Conservation (phyloP, 2,113 vertebrate species). For the Dryoscopus gambensis region DNA sequence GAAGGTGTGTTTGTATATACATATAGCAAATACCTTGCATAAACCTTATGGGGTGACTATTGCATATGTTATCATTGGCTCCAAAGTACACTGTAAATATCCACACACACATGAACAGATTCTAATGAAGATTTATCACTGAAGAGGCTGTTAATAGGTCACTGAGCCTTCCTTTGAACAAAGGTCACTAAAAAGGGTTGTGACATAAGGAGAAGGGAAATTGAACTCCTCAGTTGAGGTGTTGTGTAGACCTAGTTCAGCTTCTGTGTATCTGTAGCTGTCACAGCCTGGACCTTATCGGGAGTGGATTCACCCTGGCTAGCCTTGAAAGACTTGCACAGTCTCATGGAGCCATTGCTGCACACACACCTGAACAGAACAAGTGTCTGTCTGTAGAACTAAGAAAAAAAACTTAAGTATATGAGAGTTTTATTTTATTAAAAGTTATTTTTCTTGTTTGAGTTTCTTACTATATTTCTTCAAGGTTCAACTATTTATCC, state of each 20-base stretch:
- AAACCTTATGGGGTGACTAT: neutral
- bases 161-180: neutral
- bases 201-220: neutral
- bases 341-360: neutral
- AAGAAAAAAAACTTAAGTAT: neutral
- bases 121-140: neutral
- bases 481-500: neutral
- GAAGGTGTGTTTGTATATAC: neutral
- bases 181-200: neutral
- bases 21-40: neutral
- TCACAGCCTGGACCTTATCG: neutral
- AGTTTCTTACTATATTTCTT: neutral
- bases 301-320: neutral
- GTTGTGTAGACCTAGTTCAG: neutral
- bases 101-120: neutral
- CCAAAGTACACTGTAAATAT: neutral
- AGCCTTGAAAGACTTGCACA: neutral
- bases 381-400: neutral
- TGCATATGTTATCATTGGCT: neutral
- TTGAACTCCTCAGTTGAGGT: neutral
- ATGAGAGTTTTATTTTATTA: neutral
- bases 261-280: neutral
- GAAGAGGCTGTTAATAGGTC: neutral
- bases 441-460: neutral
- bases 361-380: neutral